A percentile compares a stretch with the other conserved stretches of the same genome.
Conservation (phyloP, 1,140 invertebrate species). For the Anastrepha ludens region DNA sequence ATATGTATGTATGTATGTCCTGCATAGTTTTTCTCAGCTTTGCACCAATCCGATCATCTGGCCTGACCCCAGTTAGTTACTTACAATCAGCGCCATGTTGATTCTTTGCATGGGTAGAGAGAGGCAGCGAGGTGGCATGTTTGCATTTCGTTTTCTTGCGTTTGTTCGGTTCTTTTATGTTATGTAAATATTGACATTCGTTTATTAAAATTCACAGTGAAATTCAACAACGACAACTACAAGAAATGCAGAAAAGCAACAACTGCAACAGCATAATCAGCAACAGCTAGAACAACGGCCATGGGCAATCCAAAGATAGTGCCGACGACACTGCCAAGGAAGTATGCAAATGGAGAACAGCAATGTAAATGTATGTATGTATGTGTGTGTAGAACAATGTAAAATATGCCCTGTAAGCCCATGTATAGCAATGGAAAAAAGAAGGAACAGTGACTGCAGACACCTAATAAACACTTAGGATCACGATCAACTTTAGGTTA, state of each 20-base stretch:
- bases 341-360: not conserved
- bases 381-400: not conserved
- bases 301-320: not conserved
- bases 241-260: not conserved
- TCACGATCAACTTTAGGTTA: too few species aligned
- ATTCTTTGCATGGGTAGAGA: not conserved
- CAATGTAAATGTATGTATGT: not conserved
- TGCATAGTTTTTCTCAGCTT: not conserved
- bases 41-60: not conserved
- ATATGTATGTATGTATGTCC: not conserved
- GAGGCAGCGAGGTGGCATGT: not conserved
- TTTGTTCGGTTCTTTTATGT: slow-evolving; percentile 51
- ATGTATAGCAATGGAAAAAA: too few species aligned
- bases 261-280: not conserved
- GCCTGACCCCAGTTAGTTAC: not conserved
- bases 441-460: too few species aligned
- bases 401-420: too few species aligned
- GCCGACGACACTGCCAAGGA: not conserved
- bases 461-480: too few species aligned
- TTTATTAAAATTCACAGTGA: slow-evolving; percentile 55
- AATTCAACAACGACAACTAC: slow-evolving; percentile 42
- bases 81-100: not conserved
- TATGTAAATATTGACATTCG: slow-evolving; percentile 53
- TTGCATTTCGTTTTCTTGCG: slow-evolving; percentile 46
- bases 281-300: slow-evolving; percentile 37